A percentile compares a stretch with the other conserved stretches of the same genome.
phyloP scores from a whole-genome alignment of 2,888 invertebrate species.

The Drosophila villosipedis region DNA sequence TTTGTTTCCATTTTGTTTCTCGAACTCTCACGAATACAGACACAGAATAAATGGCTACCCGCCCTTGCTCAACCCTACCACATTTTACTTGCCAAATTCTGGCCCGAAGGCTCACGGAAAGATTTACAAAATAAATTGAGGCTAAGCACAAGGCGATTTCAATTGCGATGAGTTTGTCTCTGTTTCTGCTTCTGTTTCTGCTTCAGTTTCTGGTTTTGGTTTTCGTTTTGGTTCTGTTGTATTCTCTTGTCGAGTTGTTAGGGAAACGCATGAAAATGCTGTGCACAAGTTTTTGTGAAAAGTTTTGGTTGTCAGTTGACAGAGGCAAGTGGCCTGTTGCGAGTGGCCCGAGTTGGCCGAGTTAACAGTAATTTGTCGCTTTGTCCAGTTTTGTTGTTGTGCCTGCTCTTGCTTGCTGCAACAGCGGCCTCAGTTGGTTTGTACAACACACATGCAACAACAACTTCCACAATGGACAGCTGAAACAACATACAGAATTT shows the following conservation, averaged over 20 bases:
- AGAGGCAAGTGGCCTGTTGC: slow-evolving; percentile 13
- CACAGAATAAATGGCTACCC: background rate
- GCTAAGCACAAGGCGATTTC: slow-evolving; percentile 34
- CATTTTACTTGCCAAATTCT: slow-evolving; percentile 2
- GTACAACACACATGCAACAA: slow-evolving; percentile 31
- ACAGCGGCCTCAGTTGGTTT: slow-evolving; percentile 38
- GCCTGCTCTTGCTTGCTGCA: slow-evolving; percentile 45
- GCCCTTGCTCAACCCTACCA: background rate
- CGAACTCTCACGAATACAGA: slow-evolving; percentile 17
- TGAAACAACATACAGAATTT: slow-evolving; percentile 27
- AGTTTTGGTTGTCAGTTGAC: slow-evolving; percentile 25
- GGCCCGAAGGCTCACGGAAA: slow-evolving; percentile 11
- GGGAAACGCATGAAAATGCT: slow-evolving; percentile 40
- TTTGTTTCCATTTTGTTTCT: background rate
- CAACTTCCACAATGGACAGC: slow-evolving; percentile 6
- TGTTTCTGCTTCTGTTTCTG: slow-evolving; percentile 2
- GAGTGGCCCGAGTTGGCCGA: slow-evolving; percentile 35
- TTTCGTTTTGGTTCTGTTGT: slow-evolving; percentile 2
- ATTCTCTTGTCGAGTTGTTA: slow-evolving; percentile 12
- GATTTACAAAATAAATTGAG: slow-evolving; percentile 54
- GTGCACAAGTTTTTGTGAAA: slow-evolving; percentile 27
- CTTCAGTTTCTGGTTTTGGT: slow-evolving; percentile 1
- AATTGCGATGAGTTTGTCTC: slow-evolving; percentile 19
- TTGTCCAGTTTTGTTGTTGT: slow-evolving; percentile 59
- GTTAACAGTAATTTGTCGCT: slow-evolving; percentile 77